Conservation (phyloP, 1,140 invertebrate species). For the Saxidomus purpurata region DNA sequence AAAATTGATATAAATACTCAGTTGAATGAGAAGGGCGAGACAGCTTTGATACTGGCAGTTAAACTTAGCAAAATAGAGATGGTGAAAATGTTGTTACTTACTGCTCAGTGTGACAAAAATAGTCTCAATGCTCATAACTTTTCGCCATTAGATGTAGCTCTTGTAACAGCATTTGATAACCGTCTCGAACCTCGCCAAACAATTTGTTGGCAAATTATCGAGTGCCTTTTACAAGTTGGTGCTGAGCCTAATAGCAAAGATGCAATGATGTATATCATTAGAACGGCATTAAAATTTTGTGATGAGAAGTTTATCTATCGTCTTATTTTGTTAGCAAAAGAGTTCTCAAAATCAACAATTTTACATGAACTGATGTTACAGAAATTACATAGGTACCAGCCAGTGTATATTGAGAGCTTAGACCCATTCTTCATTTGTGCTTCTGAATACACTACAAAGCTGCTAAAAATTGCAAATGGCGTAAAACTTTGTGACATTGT, state of each 20-base stretch:
- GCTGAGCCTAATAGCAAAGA: slow-evolving; percentile 74
- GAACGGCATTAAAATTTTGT: slow-evolving; percentile 75
- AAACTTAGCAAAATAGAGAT: slow-evolving; percentile 72
- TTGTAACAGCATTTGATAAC: slow-evolving; percentile 76
- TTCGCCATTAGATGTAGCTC: slow-evolving; percentile 75
- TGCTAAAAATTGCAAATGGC: slow-evolving; percentile 68
- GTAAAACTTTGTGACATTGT: slow-evolving; percentile 63
- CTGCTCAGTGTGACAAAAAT: slow-evolving; percentile 70
- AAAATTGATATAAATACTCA: slow-evolving; percentile 72
- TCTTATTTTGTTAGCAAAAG: slow-evolving; percentile 67
- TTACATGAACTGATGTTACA: slow-evolving; percentile 72
- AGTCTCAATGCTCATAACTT: slow-evolving; percentile 73
- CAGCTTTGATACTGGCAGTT: slow-evolving; percentile 74
- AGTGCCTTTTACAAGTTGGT: slow-evolving; percentile 70
- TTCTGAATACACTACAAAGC: slow-evolving; percentile 74
- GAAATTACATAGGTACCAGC: slow-evolving; percentile 77
- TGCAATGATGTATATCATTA: slow-evolving; percentile 78
- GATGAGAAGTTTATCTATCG: slow-evolving; percentile 72
- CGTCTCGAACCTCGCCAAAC: slow-evolving; percentile 71
- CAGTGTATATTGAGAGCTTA: slow-evolving; percentile 69
- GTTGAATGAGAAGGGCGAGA: slow-evolving; percentile 74
- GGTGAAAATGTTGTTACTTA: slow-evolving; percentile 70
- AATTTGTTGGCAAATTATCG: slow-evolving; percentile 76
- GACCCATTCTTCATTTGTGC: slow-evolving; percentile 69
- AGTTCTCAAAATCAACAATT: slow-evolving; percentile 62